Base-by-base conservation (phyloP, 2,113 vertebrate species). In the Bubalus kerabau region DNA sequence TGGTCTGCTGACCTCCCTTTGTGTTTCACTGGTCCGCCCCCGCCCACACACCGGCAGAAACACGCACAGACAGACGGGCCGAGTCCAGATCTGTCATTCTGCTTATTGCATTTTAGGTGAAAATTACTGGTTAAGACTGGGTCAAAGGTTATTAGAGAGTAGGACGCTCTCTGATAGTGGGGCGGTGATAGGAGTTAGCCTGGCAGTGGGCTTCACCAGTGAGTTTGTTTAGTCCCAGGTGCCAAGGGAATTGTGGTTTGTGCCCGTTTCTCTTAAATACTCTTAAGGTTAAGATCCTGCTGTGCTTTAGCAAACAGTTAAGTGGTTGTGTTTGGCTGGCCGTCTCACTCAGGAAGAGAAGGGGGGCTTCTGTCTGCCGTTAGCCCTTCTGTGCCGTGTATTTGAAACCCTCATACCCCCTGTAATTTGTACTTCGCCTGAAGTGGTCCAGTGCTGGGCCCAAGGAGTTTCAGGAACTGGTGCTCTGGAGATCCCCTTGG, bases 191-290 rank as follows among this genome's bases (percentile, higher is more conserved):
- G 78, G 23, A 23, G 21, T 56, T 6, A 3, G 52, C 48, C 43
- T 11, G 4, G 1, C 0, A 0, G 32, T 5, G 19, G 13, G 43
- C 67, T 10, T 36, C 50, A 0, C 8, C 19, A 0, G 4, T 0
- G 13, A 2, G 19, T 32, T 50, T 40, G 2, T 2, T 5, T 2
- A 3, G 74, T 15, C 2, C 40, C 10, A 5, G 46, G 32, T 6
- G 24, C 62, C 46, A 0, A 0, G n/a, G 74, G 62, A 52, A 0
- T 1, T 32, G 32, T 30, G 52, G 32, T 13, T 71, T 4, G 1
- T 24, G 28, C 7, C 13, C 3, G 0, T 12, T 24, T 21, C 24
- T 14, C 62, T 43, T 36, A 30, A 36, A 19, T 23, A 32, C 16
- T 7, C 28, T 15, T 13, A 5, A 32, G 46, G 26, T 11, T 23